Conservation (phyloP, 2,113 vertebrate species). For the Rana temporaria region DNA sequence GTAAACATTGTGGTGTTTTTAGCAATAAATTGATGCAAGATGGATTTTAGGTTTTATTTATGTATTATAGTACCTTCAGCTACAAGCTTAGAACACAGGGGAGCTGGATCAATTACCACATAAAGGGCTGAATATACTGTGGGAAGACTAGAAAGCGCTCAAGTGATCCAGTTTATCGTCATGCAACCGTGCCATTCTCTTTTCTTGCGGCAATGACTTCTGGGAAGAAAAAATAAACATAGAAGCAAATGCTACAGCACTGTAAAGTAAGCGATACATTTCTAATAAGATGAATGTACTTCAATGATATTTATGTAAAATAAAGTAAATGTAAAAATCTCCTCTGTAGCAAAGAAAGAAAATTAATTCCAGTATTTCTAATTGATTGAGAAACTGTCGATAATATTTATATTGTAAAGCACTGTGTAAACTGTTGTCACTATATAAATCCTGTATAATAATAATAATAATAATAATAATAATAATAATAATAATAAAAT, state of each 20-base stretch:
- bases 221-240: neutral
- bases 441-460: no score
- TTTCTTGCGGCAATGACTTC: neutral
- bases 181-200: neutral
- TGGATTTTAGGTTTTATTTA: conserved; percentile 33
- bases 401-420: no score
- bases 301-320: neutral
- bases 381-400: no score
- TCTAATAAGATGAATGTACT: neutral
- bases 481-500: no score
- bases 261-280: neutral
- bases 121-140: neutral
- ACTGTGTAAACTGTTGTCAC: no score
- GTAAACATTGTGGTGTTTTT: conserved; percentile 38
- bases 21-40: conserved; percentile 45
- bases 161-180: neutral
- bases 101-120: conserved; percentile 18
- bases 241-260: neutral
- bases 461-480: no score
- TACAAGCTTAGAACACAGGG: neutral
- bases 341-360: no score
- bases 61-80: conserved; percentile 8
- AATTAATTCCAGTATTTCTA: no score
- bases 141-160: neutral
- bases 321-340: no score